Evolutionary conservation across 2,888 invertebrate genomes (phyloP), one percentile per base, ranked within the genome.

Genomic region (Acanthacorydalis orientalis): DNA sequence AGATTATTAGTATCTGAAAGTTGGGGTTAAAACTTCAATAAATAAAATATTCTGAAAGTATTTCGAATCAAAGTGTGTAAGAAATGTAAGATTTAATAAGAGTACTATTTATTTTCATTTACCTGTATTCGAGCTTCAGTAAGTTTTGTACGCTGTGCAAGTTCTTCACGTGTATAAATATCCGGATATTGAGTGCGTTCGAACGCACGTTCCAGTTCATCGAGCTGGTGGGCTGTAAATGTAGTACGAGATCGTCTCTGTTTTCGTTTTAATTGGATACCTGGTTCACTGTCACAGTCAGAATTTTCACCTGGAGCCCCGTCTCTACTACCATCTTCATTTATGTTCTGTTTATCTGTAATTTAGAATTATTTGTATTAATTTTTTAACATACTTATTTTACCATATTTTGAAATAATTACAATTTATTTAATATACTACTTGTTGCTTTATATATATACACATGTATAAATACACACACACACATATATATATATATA

Each of bases 91-190:
- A 23, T 23, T 2, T 23, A 4, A 23, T 23, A 23, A 23, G 3
- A 23, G 23, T 23, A 23, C 23, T 23, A 23, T 23, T 23, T 23
- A 23, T 23, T 23, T 23, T 23, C 6, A 31, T 53, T 53, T 63
- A 84, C 88, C 75, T 93, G 93, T 58, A 95, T 92, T 60, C 95
- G 75, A 10, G 92, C 92, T 62, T 96, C 95, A 0, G 91, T 91
- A 1, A 95, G 73, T 51, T 87, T 88, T 0, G 93, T 93, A 48
- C 88, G 75, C 59, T 90, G 83, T 0, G 93, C 92, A 42, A 95
- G 66, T 61, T 92, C 91, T 59, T 95, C 95, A 46, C 95, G 72
- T 0, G 91, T 91, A 61, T 91, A 91, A 15, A 93, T 90, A 60
- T 95, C 93, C 0, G 96, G 95, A 61, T 96, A 95, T 61, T 93